Percentiles rank a stretch among this genome's conserved stretches.
These are phyloP conservation scores for Heterohyrax brucei DNA, from an alignment of 2,797 vertebrate genomes.

Conservation along the genomic window DNA sequence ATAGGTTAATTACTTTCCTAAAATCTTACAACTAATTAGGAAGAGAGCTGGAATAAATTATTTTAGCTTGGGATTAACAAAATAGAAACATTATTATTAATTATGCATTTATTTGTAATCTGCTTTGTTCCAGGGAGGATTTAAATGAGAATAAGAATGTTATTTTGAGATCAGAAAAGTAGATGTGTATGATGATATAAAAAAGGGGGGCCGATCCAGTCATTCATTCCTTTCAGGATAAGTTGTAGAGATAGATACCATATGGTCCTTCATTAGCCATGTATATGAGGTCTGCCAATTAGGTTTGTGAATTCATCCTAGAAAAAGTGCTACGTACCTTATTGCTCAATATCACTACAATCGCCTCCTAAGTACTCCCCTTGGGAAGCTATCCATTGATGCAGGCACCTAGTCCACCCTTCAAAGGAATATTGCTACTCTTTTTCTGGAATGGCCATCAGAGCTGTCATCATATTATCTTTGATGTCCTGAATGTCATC, in stretches of 20 bases:
- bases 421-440: too few relatives aligned
- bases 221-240: neutral
- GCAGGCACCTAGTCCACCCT: too few relatives aligned
- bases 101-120: conserved; percentile 66
- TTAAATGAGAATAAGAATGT: conserved; percentile 18
- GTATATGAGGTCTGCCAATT: too few relatives aligned
- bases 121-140: conserved; percentile 63
- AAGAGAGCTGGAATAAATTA: conserved; percentile 56
- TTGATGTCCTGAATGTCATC: too few relatives aligned
- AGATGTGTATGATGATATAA: neutral
- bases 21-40: conserved; percentile 69
- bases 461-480: too few relatives aligned
- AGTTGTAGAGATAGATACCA: neutral
- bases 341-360: too few relatives aligned
- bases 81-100: conserved; percentile 69
- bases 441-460: too few relatives aligned
- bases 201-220: neutral
- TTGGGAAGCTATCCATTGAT: too few relatives aligned
- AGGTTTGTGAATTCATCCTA: too few relatives aligned
- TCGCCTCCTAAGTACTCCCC: too few relatives aligned
- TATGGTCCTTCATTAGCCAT: too few relatives aligned
- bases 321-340: too few relatives aligned
- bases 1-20: conserved; percentile 72
- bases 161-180: conserved; percentile 20
- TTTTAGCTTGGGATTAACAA: conserved; percentile 74